phyloP scores from a whole-genome alignment of 1,140 invertebrate species.

The Cyclina sinensis region DNA sequence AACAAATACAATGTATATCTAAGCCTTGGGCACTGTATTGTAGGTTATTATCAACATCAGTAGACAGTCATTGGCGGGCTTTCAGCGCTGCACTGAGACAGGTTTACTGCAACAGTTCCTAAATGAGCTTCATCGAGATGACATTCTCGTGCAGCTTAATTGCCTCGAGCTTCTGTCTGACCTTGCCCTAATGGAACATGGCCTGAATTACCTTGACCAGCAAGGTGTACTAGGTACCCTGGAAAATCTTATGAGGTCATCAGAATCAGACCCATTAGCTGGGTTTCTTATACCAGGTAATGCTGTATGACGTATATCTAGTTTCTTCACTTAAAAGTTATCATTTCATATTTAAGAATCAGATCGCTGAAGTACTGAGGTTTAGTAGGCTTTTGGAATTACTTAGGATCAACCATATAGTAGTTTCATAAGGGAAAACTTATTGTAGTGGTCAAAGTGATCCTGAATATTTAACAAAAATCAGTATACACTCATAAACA shows the following conservation, averaged over 20 bases:
- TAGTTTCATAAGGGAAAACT: too few species aligned
- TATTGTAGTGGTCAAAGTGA: too few species aligned
- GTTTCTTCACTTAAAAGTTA: too few species aligned
- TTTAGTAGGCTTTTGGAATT: too few species aligned
- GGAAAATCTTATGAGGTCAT: slow-evolving; percentile 88
- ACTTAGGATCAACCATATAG: too few species aligned
- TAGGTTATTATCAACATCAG: slow-evolving; percentile 91
- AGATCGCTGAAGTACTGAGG: too few species aligned
- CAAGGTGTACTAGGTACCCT: slow-evolving; percentile 90
- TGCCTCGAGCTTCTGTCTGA: slow-evolving; percentile 92
- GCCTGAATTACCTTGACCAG: slow-evolving; percentile 91
- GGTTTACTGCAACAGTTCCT: slow-evolving; percentile 91
- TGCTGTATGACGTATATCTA: too few species aligned
- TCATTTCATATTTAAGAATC: too few species aligned
- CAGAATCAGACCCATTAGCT: slow-evolving; percentile 89
- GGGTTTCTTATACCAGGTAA: slow-evolving; percentile 90
- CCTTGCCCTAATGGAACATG: slow-evolving; percentile 90
- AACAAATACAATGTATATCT: too few species aligned
- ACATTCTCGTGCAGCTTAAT: slow-evolving; percentile 92
- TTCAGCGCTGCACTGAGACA: slow-evolving; percentile 88
- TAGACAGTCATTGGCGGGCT: slow-evolving; percentile 88
- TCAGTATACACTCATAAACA: too few species aligned
- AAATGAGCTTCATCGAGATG: slow-evolving; percentile 89
- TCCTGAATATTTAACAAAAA: too few species aligned
- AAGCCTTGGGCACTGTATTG: too few species aligned